phyloP scores from a whole-genome alignment of 2,888 invertebrate species.

The Atherix ibis region DNA sequence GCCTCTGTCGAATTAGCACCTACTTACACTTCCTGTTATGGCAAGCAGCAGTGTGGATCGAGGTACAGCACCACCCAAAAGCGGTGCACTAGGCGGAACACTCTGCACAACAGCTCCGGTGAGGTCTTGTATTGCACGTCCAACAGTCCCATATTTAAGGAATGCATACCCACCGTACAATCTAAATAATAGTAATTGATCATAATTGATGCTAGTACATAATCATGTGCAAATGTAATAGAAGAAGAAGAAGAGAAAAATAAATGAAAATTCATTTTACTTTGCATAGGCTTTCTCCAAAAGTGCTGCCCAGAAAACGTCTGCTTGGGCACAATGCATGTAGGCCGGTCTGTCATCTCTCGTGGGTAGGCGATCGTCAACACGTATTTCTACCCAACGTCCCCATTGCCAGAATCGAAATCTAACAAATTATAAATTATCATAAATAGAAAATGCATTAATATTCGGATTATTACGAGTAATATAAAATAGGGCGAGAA shows the following conservation, averaged over 20 bases:
- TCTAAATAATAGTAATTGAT: conserved; percentile 27
- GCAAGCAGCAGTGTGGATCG: conserved; percentile 53
- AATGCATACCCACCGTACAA: conserved; percentile 55
- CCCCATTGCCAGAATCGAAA: conserved; percentile 71
- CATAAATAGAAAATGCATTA: too few species aligned
- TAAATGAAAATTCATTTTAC: conserved; percentile 26
- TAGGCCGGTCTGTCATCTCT: conserved; percentile 46
- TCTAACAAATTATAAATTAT: conserved; percentile 36
- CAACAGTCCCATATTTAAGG: conserved; percentile 44
- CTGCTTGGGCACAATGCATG: conserved; percentile 34
- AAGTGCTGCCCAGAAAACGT: conserved; percentile 61
- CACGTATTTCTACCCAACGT: conserved; percentile 55
- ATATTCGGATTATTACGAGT: too few species aligned
- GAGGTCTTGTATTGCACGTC: conserved; percentile 54
- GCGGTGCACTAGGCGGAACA: conserved; percentile 26
- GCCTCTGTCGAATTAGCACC: too few species aligned
- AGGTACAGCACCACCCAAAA: conserved; percentile 50
- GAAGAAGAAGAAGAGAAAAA: not conserved
- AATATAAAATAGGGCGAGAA: too few species aligned
- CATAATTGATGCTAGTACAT: not conserved
- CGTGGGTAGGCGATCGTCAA: conserved; percentile 62
- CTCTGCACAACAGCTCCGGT: conserved; percentile 63
- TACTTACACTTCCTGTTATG: conserved; percentile 42
- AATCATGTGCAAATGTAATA: not conserved
- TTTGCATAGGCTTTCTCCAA: conserved; percentile 72